phyloP scores from a whole-genome alignment of 2,113 vertebrate species.

The Lophotis ruficrista region DNA sequence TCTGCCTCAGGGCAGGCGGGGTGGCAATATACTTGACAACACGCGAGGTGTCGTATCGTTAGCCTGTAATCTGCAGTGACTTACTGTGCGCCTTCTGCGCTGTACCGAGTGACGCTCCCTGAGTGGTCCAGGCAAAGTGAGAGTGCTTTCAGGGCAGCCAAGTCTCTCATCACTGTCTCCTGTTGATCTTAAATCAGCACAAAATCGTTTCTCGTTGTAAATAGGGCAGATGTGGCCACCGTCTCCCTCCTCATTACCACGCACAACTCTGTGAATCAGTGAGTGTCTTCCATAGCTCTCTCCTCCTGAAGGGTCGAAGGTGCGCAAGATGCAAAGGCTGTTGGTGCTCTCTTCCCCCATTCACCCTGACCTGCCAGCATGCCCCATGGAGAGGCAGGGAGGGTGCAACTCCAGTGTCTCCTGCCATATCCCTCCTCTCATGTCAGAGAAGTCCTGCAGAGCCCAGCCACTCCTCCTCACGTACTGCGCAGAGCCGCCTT shows the following conservation, averaged over 20 bases:
- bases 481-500: background rate
- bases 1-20: background rate
- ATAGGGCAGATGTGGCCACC: background rate
- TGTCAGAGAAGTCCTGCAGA: background rate
- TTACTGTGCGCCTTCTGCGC: slow-evolving; percentile 7
- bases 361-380: fast-evolving
- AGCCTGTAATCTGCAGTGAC: slow-evolving; percentile 17
- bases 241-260: background rate
- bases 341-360: background rate
- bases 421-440: fast-evolving
- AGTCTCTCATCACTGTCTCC: background rate
- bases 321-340: background rate
- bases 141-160: background rate
- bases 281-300: background rate
- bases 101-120: background rate
- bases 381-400: background rate
- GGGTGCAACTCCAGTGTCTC: background rate
- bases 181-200: background rate
- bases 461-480: background rate
- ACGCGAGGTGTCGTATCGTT: slow-evolving; percentile 28
- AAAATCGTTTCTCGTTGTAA: background rate
- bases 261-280: background rate
- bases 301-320: background rate
- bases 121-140: background rate
- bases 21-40: background rate